A percentile compares a stretch with the other conserved stretches of the same genome.
Conservation (phyloP, 2,888 invertebrate species). For the Coenonympha arcania region DNA sequence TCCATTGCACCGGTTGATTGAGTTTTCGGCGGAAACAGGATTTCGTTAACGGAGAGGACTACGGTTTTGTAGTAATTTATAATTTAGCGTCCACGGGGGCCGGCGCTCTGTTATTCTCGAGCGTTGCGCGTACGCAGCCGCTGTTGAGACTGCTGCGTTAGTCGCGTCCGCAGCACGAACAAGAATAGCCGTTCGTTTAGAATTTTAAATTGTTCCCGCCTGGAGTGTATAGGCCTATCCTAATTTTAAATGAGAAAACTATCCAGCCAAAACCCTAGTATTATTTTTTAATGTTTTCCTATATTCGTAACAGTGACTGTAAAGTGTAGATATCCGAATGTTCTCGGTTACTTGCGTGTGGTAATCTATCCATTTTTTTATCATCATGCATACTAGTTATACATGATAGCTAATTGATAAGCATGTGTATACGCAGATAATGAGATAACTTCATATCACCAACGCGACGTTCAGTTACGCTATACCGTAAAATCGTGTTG, state of each 20-base stretch:
- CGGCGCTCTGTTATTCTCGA: constrained; percentile 51
- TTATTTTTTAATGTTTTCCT: no score
- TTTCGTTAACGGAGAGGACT: constrained; percentile 56
- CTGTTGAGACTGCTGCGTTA: constrained; percentile 43
- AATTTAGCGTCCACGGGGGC: constrained; percentile 40
- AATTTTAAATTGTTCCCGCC: constrained; percentile 5
- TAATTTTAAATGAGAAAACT: no score
- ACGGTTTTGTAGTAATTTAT: constrained; percentile 44
- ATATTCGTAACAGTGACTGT: no score
- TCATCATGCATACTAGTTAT: constrained; percentile 2
- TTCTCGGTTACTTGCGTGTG: background rate
- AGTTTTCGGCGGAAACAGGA: constrained; percentile 57
- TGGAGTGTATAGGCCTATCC: background rate
- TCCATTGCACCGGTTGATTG: constrained; percentile 56
- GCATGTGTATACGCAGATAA: constrained; percentile 26
- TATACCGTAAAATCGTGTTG: constrained; percentile 19
- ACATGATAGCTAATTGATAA: constrained; percentile 24
- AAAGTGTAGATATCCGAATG: background rate
- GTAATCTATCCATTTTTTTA: constrained; percentile 11
- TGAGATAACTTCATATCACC: no score
- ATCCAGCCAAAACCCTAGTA: no score
- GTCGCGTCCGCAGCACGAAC: constrained; percentile 65
- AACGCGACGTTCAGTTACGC: constrained; percentile 26
- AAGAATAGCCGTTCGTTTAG: constrained; percentile 59
- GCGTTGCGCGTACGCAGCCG: constrained; percentile 58